Percentiles rank a stretch among this genome's conserved stretches.
Evolutionary conservation across 2,888 invertebrate genomes (phyloP).

Genomic region (Ellobium chinense): DNA sequence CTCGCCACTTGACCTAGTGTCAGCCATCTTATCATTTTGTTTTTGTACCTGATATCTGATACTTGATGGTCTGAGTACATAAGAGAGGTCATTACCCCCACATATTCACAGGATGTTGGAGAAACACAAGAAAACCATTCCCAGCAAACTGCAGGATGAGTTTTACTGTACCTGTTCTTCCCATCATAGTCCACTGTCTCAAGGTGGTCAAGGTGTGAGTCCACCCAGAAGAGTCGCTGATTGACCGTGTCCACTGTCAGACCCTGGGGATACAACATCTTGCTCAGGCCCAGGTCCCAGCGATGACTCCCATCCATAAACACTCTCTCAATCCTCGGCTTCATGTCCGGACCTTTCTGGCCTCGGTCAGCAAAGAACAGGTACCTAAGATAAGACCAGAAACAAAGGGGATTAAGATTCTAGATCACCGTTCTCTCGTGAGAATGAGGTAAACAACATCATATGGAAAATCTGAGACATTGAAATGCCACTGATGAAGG

Average conservation of each 20-base stretch:
- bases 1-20: no score
- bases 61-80: no score
- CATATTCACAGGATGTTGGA: no score
- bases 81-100: no score
- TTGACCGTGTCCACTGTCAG: slow-evolving; percentile 94
- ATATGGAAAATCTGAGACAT: no score
- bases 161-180: slow-evolving; percentile 84
- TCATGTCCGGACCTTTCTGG: slow-evolving; percentile 80
- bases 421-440: no score
- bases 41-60: no score
- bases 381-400: slow-evolving; percentile 70
- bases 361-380: slow-evolving; percentile 83
- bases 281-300: slow-evolving; percentile 90
- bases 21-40: no score
- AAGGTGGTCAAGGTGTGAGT: slow-evolving; percentile 95
- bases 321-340: slow-evolving; percentile 88
- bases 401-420: no score
- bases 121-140: not conserved
- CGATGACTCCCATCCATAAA: slow-evolving; percentile 86
- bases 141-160: not conserved
- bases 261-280: slow-evolving; percentile 95
- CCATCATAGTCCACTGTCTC: slow-evolving; percentile 97
- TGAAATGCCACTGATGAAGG: no score
- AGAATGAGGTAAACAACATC: no score
- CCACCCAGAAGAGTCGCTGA: slow-evolving; percentile 96